Conservation (phyloP, 2,888 invertebrate species). For the Stenodera caucasica region DNA sequence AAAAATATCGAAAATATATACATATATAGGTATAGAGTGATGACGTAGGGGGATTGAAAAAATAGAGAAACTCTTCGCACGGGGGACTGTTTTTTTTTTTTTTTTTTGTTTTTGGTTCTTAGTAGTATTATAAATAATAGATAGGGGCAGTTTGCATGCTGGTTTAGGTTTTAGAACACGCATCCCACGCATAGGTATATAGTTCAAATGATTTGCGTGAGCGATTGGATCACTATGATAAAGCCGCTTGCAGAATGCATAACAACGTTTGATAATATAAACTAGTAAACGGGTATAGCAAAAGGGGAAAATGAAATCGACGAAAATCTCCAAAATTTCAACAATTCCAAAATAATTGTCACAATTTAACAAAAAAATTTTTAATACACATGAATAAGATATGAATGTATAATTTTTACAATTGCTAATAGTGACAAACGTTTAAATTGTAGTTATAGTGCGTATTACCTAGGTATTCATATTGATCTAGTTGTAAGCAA, state of each 20-base stretch:
- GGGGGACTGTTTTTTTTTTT: neutral
- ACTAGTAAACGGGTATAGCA: neutral
- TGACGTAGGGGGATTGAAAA: neutral
- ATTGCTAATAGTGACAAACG: neutral
- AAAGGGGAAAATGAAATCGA: neutral
- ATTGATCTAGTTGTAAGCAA: slow-evolving; percentile 42
- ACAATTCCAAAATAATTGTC: neutral
- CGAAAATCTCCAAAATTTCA: neutral
- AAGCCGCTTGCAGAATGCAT: slow-evolving; percentile 37
- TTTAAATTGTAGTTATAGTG: slow-evolving; percentile 17
- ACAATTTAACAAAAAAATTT: neutral
- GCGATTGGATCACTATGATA: slow-evolving; percentile 33
- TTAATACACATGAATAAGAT: no score
- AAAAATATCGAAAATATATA: neutral
- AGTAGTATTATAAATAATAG: slow-evolving; percentile 35
- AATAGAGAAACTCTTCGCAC: neutral
- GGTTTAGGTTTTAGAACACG: slow-evolving; percentile 34
- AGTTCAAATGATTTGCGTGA: slow-evolving; percentile 38
- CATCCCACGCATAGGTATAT: slow-evolving; percentile 35
- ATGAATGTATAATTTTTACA: no score
- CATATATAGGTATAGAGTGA: neutral
- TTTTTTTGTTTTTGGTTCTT: no score
- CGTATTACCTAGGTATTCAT: slow-evolving; percentile 29
- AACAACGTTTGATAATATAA: slow-evolving; percentile 28
- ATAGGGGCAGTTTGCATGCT: slow-evolving; percentile 42